Evolutionary conservation across 2,113 vertebrate genomes (phyloP), one percentile per base, ranked within the genome.

Genomic region (Micronisus gabar): DNA sequence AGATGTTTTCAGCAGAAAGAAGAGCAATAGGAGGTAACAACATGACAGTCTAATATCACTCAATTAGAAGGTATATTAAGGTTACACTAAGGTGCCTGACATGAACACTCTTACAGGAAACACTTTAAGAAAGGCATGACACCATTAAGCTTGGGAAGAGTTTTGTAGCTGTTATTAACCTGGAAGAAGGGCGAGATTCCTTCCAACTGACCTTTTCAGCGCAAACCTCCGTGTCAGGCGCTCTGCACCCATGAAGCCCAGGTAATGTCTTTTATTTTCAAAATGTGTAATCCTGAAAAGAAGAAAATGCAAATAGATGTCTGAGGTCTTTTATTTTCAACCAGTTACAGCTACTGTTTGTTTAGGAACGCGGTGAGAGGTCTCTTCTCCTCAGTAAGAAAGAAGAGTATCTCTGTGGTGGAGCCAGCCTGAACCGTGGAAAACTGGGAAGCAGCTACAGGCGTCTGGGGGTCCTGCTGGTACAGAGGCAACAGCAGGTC

Each of bases 201-300:
- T 92, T 40, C 55, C 61, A 63, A 7, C 12, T 71, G 73, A 86
- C 74, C 87, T 92, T 96, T 92, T 58, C 75, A 83, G 81, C 1
- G 1, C 40, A 93, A 81, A 56, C 43, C 68, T 56, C 19, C 0
- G 1, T 25, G 48, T 45, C 76, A 81, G 48, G 52, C 0, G 0
- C n/a, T 68, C 56, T 26, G 47, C 53, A 47, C 32, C 10, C 16
- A 15, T 3, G 15, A 70, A 92, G 13, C 21, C 23, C 76, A 36
- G 34, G 48, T 41, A 58, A 74, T 1, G 7, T 29, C 25, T 59
- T 81, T 26, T 52, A 40, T 52, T 86, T 88, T 91, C 61, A 68
- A 79, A 68, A 43, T 2, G 21, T 3, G 53, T 45, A 61, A 68
- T 41, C 56, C 61, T 32, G 25, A n/a, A 30, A 79, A 71, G 45